These are phyloP conservation scores for Lycophotia porphyrea DNA, from an alignment of 2,888 invertebrate species.

Conservation along the genomic window DNA sequence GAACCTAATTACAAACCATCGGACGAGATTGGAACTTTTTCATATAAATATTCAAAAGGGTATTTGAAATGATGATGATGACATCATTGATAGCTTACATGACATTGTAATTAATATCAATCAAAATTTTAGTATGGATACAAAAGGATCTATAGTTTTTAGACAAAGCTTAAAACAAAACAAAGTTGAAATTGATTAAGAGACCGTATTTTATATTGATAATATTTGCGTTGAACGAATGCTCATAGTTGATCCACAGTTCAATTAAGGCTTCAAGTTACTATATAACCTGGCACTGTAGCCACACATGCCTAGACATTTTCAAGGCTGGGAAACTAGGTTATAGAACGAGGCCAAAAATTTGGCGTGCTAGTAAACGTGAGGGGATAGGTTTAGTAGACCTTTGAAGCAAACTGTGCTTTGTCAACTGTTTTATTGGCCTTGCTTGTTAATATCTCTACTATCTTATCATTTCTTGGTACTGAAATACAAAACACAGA, in stretches of 20 bases:
- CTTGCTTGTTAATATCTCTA: constrained; percentile 33
- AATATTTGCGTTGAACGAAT: neutral
- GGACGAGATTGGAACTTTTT: constrained; percentile 15
- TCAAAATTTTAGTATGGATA: neutral
- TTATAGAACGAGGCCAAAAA: constrained; percentile 62
- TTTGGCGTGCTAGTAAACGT: constrained; percentile 51
- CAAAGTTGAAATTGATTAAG: neutral
- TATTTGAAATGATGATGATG: constrained; percentile 12
- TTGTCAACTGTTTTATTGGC: constrained; percentile 35
- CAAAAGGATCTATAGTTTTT: neutral
- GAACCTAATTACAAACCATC: constrained; percentile 11
- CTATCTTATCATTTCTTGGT: constrained; percentile 29
- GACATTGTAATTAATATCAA: constrained; percentile 23
- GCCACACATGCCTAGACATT: constrained; percentile 50
- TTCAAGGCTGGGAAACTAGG: constrained; percentile 64
- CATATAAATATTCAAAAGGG: neutral
- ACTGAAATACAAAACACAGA: neutral
- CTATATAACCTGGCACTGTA: constrained; percentile 44
- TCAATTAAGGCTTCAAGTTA: constrained; percentile 52
- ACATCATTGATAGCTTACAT: constrained; percentile 8
- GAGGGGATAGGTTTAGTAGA: constrained; percentile 41
- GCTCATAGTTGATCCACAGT: constrained; percentile 20
- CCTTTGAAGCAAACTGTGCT: constrained; percentile 35
- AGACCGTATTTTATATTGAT: neutral
- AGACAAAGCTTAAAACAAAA: neutral